Percentiles rank a stretch among this genome's conserved stretches.
phyloP scores from a whole-genome alignment of 2,113 vertebrate species.

The Trichechus manatus region DNA sequence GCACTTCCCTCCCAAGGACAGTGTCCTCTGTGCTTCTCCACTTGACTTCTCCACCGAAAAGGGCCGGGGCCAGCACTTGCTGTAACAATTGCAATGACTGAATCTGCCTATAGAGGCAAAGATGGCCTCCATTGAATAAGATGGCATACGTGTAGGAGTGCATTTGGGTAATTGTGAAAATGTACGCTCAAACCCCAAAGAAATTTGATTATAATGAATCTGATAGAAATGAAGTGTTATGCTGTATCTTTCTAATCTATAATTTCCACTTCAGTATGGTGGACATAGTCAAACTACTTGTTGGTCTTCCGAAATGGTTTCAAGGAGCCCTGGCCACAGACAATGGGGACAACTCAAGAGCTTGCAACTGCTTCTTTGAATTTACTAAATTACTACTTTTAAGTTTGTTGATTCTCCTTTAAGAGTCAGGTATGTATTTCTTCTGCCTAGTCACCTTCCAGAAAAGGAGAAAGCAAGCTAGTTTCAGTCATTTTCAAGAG shows the following conservation, averaged over 20 bases:
- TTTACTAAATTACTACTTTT: background rate
- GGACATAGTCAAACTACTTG: accelerated
- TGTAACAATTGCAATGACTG: accelerated
- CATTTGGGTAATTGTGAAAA: accelerated
- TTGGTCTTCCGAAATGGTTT: accelerated
- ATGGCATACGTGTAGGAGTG: accelerated
- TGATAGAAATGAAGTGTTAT: accelerated
- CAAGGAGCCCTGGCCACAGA: accelerated
- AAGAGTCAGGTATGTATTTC: background rate
- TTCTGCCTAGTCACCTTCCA: background rate
- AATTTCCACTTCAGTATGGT: accelerated
- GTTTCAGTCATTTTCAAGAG: background rate
- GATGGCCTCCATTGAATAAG: accelerated
- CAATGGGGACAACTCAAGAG: accelerated
- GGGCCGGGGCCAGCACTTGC: accelerated
- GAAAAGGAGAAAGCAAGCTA: background rate
- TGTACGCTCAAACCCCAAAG: background rate
- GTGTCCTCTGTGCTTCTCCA: accelerated
- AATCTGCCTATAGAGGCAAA: accelerated
- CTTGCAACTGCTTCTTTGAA: background rate
- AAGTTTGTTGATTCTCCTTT: background rate
- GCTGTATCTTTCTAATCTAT: background rate
- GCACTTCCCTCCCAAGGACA: accelerated
- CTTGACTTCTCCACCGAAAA: background rate
- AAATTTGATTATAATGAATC: background rate